Base-by-base conservation (phyloP, 2,888 invertebrate genomes). In the Morpho achilles region DNA sequence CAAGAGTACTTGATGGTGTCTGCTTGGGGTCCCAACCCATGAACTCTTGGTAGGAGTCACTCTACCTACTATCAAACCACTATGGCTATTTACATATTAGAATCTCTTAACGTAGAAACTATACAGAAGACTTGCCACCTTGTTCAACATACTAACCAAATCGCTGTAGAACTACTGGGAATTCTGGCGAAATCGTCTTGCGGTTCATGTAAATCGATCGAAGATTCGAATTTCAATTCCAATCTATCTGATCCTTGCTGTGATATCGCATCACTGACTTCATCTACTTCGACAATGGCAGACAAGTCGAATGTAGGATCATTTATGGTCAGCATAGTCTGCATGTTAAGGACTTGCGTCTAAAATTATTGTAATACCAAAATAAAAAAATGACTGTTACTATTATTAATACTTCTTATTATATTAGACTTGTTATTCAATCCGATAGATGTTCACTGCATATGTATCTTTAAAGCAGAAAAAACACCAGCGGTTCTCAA, bases 251-350 rank as follows among this genome's bases (percentile, higher is more conserved):
- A 84, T 6, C 77, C 84, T 8, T 76, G 80, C 22, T 83, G 84
- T 6, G 84, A 85, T 7, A 77, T 48, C 0, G 62, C 75, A 45
- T 89, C 89, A 58, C 82, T 85, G 1, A 71, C 70, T 68, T 91
- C 91, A 7, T 90, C 88, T 1, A 88, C 84, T 63, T 91, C 91
- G 0, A 89, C 84, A 48, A 91, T 91, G 2, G 90, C 90, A 0
- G 91, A 87, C 3, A 91, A 70, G 66, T 91, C 91, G 59, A 90
- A 90, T 63, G 87, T 87, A 0, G 91, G 91, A 53, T 91, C 91
- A 59, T 83, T 82, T 10, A 82, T 76, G 0, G 91, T 80, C 55
- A 91, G 77, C 73, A 91, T 76, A 0, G 85, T 84, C 65, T 91
- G 91, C 84, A 91, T 85, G 62, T 83, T 91, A 71, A 88, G 75